Evolutionary conservation across 1,140 invertebrate species (phyloP), one percentile per base, ranked within the genome.

Genomic region (Branchinecta lindahli): DNA sequence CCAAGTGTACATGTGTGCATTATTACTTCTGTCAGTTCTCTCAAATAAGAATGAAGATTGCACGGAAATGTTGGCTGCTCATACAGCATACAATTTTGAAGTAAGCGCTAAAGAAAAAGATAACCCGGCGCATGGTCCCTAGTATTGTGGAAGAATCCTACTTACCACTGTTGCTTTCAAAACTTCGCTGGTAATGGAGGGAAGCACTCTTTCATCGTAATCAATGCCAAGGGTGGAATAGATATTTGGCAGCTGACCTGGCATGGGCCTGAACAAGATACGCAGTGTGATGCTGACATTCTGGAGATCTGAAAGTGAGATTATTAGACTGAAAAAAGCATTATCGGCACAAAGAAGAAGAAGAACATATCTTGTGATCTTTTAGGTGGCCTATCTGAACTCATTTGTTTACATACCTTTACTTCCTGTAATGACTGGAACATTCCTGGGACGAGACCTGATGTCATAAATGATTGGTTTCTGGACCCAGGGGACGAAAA

Each of bases 221-320:
- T 99, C 97, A 74, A 91, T 80, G 75, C 97, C 97, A 66, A 99
- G 83, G 75, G 96, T 97, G 18, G 90, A 92, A 79, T 94, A 99
- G 75, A 99, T 98, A 78, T 87, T 91, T 8, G 85, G 85, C 66
- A 99, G 81, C 73, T 90, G 84, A 70, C 91, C 88, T 20, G 94
- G 89, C 47, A 92, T 81, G 44, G 97, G 97, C 79, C 96, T 83
- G 81, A 97, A 98, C 71, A 99, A 81, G 78, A 99, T 96, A 84
- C 97, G 88, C 20, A 99, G 83, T 67, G 97, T 99, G 75, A 99
- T 98, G 80, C 96, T 98, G 0, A 99, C 96, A 84, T 97, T 99
- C 80, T 99, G 97, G 71, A 99, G 84, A 90, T 99, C 97, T 91
- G 78, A 74, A 85, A 61, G 18, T 72, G 12, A 33, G 5, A 33